Evolutionary conservation across 2,888 invertebrate genomes (phyloP), one percentile per base, ranked within the genome.

Genomic region (Sinhomidia bicolor): DNA sequence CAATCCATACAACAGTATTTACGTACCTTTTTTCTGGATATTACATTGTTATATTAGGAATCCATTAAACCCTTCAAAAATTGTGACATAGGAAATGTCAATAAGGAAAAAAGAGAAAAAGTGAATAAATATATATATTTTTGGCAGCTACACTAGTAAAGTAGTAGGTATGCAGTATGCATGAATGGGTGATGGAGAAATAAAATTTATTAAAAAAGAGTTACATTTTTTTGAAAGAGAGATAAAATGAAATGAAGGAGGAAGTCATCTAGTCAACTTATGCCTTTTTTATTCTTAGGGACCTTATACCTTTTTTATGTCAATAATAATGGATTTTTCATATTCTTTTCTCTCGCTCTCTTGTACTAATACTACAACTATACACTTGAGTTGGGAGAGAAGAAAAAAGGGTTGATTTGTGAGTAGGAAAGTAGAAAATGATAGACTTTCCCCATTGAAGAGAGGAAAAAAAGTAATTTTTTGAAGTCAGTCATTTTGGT

Each of bases 21-120:
- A 54, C 51, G 9, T 78, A 54, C 32, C 17, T 60, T 60, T 26
- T 29, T 5, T n/a, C 17, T 29, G 20, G 51, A 62, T 79, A 47
- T 86, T 44, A 51, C 47, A 26, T 54, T n/a, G n/a, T 54, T 36
- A 36, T 74, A 79, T 71, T 60, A 71, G 57, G 65, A 88, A 88
- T 84, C 83, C 88, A 88, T 88, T 88, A 88, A 88, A 88, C 88
- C 88, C 83, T 88, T 88, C 88, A 79, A 57, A 76, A 81, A 44
- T 65, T 88, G 79, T 84, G 88, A 88, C 88, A 84, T 54, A 57
- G 88, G 65, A 83, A 88, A 84, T 88, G 88, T 88, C 88, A 88
- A 88, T 88, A 51, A 14, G 17, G 23, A 80, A 44, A 62, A 65
- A 71, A 26, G 57, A 80, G 54, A 26, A 29, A 20, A 68, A n/a